Percentiles rank a stretch among this genome's conserved stretches.
Conservation (phyloP, 2,113 vertebrate genomes). For the sheep (Ovis aries) region DNA sequence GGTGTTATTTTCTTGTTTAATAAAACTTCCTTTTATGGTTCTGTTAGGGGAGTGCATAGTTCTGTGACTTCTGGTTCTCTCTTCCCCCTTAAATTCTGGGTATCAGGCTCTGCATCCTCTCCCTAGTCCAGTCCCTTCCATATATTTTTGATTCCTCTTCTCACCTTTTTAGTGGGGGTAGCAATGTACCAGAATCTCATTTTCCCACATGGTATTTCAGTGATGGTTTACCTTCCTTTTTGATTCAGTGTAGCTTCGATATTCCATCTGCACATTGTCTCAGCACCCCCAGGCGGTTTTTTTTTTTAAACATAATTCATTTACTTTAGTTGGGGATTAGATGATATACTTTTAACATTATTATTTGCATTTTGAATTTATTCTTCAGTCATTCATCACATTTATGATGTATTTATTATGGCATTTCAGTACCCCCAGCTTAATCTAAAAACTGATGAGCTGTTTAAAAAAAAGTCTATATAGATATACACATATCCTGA, state of each 20-base stretch:
- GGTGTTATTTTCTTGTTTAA: slow-evolving; percentile 77
- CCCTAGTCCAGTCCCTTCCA: neutral
- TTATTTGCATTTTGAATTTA: neutral
- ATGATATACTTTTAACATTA: neutral
- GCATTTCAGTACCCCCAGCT: neutral
- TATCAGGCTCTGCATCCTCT: neutral
- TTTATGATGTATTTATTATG: neutral
- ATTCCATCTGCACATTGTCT: neutral
- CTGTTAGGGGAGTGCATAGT: neutral
- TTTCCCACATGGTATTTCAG: neutral
- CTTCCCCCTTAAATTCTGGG: neutral
- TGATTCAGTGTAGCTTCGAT: neutral
- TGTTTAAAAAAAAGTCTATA: neutral
- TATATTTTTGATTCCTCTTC: neutral
- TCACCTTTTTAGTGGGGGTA: neutral
- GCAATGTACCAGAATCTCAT: neutral
- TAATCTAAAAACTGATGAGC: neutral
- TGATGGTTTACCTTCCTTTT: slow-evolving; percentile 7
- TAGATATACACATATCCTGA: neutral
- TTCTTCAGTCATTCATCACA: neutral
- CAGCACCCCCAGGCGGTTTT: neutral
- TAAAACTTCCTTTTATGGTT: neutral
- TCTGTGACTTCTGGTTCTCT: neutral
- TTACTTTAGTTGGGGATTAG: neutral
- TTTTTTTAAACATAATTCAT: neutral